phyloP scores from a whole-genome alignment of 2,888 invertebrate genomes.

The Alloscopus bannaensis region DNA sequence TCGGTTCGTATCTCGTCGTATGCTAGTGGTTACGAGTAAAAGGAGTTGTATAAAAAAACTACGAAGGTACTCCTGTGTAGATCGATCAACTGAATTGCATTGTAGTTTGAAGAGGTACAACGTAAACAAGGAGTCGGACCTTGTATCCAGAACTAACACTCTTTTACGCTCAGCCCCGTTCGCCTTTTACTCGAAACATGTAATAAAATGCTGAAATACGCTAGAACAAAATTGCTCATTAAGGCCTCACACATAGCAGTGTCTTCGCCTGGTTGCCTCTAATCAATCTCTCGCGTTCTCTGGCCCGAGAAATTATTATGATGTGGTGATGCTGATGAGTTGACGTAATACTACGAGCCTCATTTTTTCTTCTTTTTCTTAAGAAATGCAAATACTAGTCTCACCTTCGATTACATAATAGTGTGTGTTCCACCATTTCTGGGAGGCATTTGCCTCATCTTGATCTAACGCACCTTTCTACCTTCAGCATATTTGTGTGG shows the following conservation, averaged over 20 bases:
- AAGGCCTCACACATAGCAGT: constrained; percentile 69
- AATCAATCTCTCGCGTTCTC: constrained; percentile 41
- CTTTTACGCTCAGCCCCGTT: no score
- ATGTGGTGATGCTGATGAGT: constrained; percentile 36
- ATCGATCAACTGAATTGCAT: no score
- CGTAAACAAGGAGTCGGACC: no score
- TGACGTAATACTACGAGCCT: no score
- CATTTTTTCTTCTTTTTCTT: constrained; percentile 3
- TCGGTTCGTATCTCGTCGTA: no score
- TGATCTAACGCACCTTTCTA: constrained; percentile 31
- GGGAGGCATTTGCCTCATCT: constrained; percentile 34
- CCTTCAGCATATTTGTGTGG: neutral
- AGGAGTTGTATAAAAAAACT: no score
- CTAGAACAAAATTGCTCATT: constrained; percentile 62
- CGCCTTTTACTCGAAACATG: constrained; percentile 32
- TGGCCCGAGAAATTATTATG: constrained; percentile 4
- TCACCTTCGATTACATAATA: neutral
- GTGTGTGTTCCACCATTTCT: neutral
- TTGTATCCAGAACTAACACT: no score
- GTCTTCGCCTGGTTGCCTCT: constrained; percentile 61
- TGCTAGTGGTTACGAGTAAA: no score
- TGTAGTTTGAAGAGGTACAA: no score
- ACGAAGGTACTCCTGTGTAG: no score
- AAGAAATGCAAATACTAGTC: no score
- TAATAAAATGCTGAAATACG: constrained; percentile 17